These are phyloP conservation scores for Triplophysa tibetana DNA, from an alignment of 2,113 vertebrate species.

Conservation along the genomic window DNA sequence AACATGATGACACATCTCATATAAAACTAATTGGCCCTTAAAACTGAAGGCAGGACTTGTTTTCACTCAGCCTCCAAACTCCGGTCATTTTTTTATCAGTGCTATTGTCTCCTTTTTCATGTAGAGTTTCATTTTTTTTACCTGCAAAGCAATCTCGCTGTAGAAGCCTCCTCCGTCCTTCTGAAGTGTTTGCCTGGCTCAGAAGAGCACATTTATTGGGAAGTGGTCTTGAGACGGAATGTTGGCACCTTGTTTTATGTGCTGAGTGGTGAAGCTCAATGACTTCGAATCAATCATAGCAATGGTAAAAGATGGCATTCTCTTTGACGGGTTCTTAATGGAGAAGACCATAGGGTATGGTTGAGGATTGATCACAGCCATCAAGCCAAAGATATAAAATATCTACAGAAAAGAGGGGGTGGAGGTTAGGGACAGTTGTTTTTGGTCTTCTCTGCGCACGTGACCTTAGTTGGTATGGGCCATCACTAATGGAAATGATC, in stretches of 20 bases:
- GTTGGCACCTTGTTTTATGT: constrained; percentile 6
- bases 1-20: too few relatives aligned
- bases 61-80: too few relatives aligned
- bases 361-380: background rate
- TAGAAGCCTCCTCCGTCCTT: background rate
- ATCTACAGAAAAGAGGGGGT: background rate
- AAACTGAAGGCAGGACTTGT: too few relatives aligned
- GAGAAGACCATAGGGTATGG: background rate
- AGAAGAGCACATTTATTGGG: background rate
- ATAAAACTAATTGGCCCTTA: too few relatives aligned
- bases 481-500: too few relatives aligned
- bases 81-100: too few relatives aligned
- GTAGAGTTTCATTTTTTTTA: background rate
- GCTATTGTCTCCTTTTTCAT: too few relatives aligned
- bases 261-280: constrained; percentile 15
- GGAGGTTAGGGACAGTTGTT: background rate
- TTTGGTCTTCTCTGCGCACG: too few relatives aligned
- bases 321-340: constrained; percentile 19
- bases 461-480: too few relatives aligned
- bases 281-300: constrained; percentile 32
- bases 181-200: too few relatives aligned
- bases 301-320: constrained; percentile 1
- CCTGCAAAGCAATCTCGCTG: background rate
- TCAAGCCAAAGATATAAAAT: background rate
- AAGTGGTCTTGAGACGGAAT: background rate